Conservation (phyloP, 2,888 invertebrate genomes). For the Ellobium chinense region DNA sequence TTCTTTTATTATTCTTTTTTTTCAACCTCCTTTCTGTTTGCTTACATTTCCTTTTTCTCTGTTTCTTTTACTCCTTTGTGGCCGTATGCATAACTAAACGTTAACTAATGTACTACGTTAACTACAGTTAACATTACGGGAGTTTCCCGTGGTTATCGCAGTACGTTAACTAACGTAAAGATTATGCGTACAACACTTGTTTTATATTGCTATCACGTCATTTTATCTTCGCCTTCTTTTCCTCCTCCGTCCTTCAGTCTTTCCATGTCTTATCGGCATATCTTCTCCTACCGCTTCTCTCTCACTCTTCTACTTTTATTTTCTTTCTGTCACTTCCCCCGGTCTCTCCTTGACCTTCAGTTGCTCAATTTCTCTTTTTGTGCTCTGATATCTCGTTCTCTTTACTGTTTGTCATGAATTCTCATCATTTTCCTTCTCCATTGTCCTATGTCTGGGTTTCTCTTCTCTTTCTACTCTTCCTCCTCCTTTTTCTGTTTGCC, state of each 20-base stretch:
- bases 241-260: background rate
- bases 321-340: background rate
- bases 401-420: background rate
- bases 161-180: too few relatives aligned
- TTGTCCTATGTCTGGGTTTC: background rate
- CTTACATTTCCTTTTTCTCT: background rate
- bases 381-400: background rate
- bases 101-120: too few relatives aligned
- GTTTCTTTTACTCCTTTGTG: background rate
- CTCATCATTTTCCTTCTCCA: background rate
- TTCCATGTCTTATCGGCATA: background rate
- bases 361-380: background rate
- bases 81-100: too few relatives aligned
- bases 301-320: background rate
- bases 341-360: background rate
- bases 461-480: conserved; percentile 2
- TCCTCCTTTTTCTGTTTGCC: background rate
- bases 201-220: background rate
- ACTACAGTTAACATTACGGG: too few relatives aligned
- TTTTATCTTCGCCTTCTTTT: background rate
- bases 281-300: background rate
- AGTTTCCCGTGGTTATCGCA: too few relatives aligned
- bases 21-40: conserved; percentile 1
- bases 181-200: too few relatives aligned
- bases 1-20: background rate